Evolutionary conservation across 2,113 vertebrate species (phyloP).

Genomic region (Eudyptes chrysolophus): DNA sequence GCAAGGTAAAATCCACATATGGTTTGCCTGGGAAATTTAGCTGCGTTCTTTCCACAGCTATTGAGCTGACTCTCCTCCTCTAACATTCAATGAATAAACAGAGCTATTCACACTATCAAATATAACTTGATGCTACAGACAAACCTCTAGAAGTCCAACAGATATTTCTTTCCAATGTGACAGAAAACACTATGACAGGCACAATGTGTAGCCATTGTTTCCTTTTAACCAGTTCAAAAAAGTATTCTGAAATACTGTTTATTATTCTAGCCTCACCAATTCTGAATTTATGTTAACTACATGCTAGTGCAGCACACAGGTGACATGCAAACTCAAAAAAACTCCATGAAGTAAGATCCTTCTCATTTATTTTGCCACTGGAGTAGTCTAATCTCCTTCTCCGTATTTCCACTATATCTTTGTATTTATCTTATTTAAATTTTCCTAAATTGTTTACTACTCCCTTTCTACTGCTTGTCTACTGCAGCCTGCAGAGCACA

Average conservation of each 20-base stretch:
- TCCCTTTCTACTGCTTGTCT: background rate
- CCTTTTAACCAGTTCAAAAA: background rate
- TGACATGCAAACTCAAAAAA: background rate
- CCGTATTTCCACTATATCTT: background rate
- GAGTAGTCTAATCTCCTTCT: background rate
- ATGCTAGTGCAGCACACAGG: background rate
- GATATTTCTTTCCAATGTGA: background rate
- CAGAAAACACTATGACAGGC: background rate
- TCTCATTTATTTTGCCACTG: background rate
- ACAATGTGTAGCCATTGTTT: background rate
- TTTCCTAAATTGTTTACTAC: background rate
- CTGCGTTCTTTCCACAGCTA: background rate
- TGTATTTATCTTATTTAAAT: background rate
- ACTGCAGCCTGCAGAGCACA: background rate
- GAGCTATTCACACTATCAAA: background rate
- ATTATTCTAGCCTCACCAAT: background rate
- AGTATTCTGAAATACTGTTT: background rate
- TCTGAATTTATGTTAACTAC: background rate
- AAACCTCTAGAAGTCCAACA: background rate
- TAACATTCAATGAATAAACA: background rate
- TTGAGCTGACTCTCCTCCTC: background rate
- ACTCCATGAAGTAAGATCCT: background rate
- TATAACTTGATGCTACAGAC: background rate
- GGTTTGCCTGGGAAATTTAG: background rate
- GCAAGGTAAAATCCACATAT: background rate